Conservation (phyloP, 2,888 invertebrate species). For the Phymatocera aterrima region DNA sequence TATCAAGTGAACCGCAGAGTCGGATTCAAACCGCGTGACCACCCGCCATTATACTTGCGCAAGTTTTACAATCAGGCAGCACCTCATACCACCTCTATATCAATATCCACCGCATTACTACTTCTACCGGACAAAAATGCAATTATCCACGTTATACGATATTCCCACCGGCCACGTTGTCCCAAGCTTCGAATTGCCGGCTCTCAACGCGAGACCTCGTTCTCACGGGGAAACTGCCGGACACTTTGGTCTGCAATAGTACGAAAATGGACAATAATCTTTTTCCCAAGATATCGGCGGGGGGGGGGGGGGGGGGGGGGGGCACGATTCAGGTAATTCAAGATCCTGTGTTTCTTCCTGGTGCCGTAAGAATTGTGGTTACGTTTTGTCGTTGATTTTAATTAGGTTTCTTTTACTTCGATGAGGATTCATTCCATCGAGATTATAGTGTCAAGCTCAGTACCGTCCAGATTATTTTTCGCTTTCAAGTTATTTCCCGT, state of each 20-base stretch:
- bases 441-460: too few species aligned
- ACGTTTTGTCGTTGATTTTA: too few species aligned
- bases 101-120: constrained; percentile 6
- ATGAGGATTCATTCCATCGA: too few species aligned
- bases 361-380: too few species aligned
- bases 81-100: background rate
- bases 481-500: too few species aligned
- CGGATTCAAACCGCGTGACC: background rate
- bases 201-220: constrained; percentile 12
- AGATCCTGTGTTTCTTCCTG: too few species aligned
- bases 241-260: constrained; percentile 24
- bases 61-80: constrained; percentile 19
- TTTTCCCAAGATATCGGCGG: background rate
- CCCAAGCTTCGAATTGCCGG: constrained; percentile 22
- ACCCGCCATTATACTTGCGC: background rate
- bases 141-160: constrained; percentile 28
- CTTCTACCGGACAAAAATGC: constrained; percentile 35
- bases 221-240: background rate
- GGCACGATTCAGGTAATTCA: too few species aligned
- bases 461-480: too few species aligned
- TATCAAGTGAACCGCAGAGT: constrained; percentile 15
- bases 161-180: background rate
- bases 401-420: too few species aligned
- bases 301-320: too few species aligned
- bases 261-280: constrained; percentile 13